Percentiles rank a stretch among this genome's conserved stretches.
These are phyloP conservation scores for Oikopleura albicans DNA, from an alignment of 23 tunicate species.

Conservation along the genomic window DNA sequence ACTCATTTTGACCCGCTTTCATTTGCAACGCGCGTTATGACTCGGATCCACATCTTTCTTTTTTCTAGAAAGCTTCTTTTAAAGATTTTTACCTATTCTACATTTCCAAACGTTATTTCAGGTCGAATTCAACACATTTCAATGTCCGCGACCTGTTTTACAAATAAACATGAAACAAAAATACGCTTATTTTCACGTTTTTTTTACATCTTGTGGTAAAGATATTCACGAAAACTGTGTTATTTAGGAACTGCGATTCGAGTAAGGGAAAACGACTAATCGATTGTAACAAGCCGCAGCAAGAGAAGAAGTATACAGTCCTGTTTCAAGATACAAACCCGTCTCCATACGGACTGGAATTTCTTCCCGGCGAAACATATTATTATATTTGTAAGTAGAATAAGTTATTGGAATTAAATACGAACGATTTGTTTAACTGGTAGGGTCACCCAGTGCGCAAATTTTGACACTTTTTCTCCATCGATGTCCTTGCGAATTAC, in stretches of 20 bases:
- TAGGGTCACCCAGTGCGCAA: background rate
- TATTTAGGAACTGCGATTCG: conserved; percentile 16
- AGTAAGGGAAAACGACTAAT: conserved; percentile 21
- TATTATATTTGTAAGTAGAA: conserved; percentile 69
- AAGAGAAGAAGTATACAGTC: conserved; percentile 54
- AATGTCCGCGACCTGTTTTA: too few relatives aligned
- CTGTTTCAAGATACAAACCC: conserved; percentile 65
- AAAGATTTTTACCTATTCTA: too few relatives aligned
- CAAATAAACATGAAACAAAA: too few relatives aligned
- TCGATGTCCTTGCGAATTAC: background rate
- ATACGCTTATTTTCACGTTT: too few relatives aligned
- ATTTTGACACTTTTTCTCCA: background rate
- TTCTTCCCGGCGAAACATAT: conserved; percentile 61
- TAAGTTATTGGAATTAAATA: background rate
- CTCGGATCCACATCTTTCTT: too few relatives aligned
- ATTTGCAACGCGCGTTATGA: too few relatives aligned
- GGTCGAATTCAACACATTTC: too few relatives aligned
- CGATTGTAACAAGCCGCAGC: conserved; percentile 32
- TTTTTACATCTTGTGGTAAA: too few relatives aligned
- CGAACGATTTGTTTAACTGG: background rate
- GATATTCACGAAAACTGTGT: too few relatives aligned
- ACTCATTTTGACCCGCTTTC: too few relatives aligned
- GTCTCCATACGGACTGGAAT: conserved; percentile 59
- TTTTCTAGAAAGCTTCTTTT: too few relatives aligned
- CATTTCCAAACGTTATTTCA: too few relatives aligned